phyloP scores from a whole-genome alignment of 2,797 vertebrate species.

The Rhynchonycteris naso region DNA sequence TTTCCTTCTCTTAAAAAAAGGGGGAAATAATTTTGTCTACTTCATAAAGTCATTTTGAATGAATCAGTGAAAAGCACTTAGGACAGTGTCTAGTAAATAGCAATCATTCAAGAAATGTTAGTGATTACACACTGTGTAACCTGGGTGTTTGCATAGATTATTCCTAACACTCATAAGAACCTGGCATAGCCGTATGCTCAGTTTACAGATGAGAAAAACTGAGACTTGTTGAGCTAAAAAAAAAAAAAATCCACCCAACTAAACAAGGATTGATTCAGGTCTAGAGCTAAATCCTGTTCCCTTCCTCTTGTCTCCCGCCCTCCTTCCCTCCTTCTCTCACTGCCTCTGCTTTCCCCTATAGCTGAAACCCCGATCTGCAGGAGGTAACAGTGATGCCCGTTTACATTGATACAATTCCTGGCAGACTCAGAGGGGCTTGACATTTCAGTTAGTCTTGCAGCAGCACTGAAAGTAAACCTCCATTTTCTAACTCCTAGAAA shows the following conservation, averaged over 20 bases:
- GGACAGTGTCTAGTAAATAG: background rate
- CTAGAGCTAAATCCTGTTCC: background rate
- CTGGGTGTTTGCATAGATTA: background rate
- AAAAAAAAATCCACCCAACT: background rate
- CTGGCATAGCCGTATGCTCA: background rate
- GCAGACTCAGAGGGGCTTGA: background rate
- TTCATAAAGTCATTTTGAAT: background rate
- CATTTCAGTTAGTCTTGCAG: background rate
- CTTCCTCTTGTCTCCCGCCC: background rate
- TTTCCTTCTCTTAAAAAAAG: background rate
- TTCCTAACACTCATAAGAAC: background rate
- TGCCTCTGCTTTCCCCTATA: background rate
- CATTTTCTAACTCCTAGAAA: background rate
- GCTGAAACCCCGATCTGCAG: background rate
- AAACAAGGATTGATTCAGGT: background rate
- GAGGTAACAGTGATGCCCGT: background rate
- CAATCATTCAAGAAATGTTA: background rate
- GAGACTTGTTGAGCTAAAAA: background rate
- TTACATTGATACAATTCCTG: background rate
- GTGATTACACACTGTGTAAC: background rate
- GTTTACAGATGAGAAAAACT: conserved; percentile 12
- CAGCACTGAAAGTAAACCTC: background rate
- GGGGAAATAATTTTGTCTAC: background rate
- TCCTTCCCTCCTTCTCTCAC: background rate
- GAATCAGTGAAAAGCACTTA: background rate